Conservation (phyloP, 2,113 vertebrate species). For the Rhinichthys klamathensis region DNA sequence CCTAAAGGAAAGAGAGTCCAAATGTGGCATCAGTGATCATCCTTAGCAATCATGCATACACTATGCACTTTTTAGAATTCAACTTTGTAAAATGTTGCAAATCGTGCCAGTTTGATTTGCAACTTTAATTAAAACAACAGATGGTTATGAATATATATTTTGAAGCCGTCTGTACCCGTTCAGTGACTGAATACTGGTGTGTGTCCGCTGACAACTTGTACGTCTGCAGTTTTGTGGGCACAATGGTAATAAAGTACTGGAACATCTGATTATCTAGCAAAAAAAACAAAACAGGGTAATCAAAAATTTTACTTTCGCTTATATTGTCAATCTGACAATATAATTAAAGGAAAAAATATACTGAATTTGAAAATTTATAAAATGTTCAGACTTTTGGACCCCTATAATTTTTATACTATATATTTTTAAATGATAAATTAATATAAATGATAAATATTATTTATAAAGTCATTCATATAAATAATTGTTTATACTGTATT, state of each 20-base stretch:
- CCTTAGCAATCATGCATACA: background rate
- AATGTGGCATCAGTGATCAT: background rate
- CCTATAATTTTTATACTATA: too few species aligned
- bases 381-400: too few species aligned
- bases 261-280: constrained; percentile 96
- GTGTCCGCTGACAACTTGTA: constrained; percentile 91
- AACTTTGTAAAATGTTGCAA: background rate
- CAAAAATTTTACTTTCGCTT: background rate
- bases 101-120: background rate
- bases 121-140: constrained; percentile 59
- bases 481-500: too few species aligned
- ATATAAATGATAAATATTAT: too few species aligned
- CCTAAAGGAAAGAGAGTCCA: constrained; percentile 70
- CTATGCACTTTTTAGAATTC: background rate
- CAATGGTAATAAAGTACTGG: constrained; percentile 98
- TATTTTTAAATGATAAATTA: too few species aligned
- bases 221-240: constrained; percentile 95
- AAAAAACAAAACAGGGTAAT: constrained; percentile 21
- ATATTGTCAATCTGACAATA: background rate
- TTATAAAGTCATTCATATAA: too few species aligned
- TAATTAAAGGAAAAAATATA: background rate
- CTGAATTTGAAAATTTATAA: background rate
- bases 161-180: constrained; percentile 78
- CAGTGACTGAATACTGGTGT: constrained; percentile 97
- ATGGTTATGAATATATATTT: background rate